Conservation (phyloP, 1,140 invertebrate genomes). For the Triops longicaudatus region DNA sequence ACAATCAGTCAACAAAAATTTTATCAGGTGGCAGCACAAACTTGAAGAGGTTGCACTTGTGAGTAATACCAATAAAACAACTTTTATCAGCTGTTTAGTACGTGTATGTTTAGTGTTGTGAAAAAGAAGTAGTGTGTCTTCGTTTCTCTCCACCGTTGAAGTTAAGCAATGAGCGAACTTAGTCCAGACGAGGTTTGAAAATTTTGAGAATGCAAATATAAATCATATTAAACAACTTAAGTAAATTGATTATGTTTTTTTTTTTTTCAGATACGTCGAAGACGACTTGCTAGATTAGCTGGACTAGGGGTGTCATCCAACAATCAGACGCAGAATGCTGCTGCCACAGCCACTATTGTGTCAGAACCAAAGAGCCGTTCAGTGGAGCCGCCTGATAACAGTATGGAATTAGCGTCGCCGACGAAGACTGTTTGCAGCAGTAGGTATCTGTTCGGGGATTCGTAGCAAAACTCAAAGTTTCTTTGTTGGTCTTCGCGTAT, state of each 20-base stretch:
- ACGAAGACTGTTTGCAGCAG: conserved; percentile 35
- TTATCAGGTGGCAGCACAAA: too few species aligned
- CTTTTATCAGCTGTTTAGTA: too few species aligned
- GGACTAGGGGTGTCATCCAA: conserved; percentile 39
- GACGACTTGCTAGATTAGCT: conserved; percentile 55
- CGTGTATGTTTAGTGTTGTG: too few species aligned
- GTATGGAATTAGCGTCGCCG: conserved; percentile 35
- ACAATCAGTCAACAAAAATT: too few species aligned
- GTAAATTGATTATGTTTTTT: conserved; percentile 22
- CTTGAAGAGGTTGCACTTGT: too few species aligned
- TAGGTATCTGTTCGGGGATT: background rate
- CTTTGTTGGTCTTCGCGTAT: conserved; percentile 31
- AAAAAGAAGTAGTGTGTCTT: too few species aligned
- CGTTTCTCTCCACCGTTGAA: background rate
- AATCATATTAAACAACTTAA: conserved; percentile 20
- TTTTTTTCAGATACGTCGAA: conserved; percentile 52
- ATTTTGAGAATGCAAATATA: conserved; percentile 20
- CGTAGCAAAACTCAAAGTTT: conserved; percentile 31
- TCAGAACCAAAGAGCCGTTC: conserved; percentile 25
- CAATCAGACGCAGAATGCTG: conserved; percentile 22
- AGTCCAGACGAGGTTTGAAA: conserved; percentile 60
- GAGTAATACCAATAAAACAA: too few species aligned
- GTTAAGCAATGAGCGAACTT: conserved; percentile 54
- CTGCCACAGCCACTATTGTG: conserved; percentile 22
- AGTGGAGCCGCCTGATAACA: conserved; percentile 35